A percentile compares a stretch with the other conserved stretches of the same genome.
phyloP scores from a whole-genome alignment of 2,888 invertebrate species.

The Drosophila lutescens region DNA sequence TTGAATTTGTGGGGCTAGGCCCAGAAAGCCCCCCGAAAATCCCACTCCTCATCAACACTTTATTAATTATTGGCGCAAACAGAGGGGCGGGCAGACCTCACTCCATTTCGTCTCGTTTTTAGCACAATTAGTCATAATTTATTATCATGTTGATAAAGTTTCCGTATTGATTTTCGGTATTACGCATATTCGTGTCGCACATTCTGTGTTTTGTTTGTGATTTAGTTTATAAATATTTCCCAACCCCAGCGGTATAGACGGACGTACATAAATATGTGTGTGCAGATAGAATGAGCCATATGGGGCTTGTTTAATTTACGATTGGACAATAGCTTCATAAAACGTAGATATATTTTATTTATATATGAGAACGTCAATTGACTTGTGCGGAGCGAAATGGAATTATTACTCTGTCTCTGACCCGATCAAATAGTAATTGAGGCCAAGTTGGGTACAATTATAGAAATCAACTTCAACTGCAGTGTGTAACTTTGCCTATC shows the following conservation, averaged over 20 bases:
- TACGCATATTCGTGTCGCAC: slow-evolving; percentile 63
- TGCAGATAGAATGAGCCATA: slow-evolving; percentile 51
- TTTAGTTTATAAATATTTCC: slow-evolving; percentile 69
- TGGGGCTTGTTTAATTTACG: slow-evolving; percentile 69
- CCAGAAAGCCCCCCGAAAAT: not conserved
- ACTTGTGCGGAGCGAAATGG: slow-evolving; percentile 13
- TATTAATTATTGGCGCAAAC: slow-evolving; percentile 64
- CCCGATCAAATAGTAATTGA: slow-evolving; percentile 30
- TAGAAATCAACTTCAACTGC: slow-evolving; percentile 17
- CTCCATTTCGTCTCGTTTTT: slow-evolving; percentile 69
- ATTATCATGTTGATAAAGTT: slow-evolving; percentile 67
- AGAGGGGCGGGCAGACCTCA: slow-evolving; percentile 3
- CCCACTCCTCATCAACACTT: slow-evolving; percentile 48
- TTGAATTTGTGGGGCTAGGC: slow-evolving; percentile 19
- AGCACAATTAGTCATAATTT: slow-evolving; percentile 81
- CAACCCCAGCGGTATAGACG: not conserved
- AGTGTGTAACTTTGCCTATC: slow-evolving; percentile 12
- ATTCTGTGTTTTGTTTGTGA: slow-evolving; percentile 59
- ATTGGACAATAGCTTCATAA: slow-evolving; percentile 62
- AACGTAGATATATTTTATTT: slow-evolving; percentile 36
- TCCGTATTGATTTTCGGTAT: slow-evolving; percentile 73
- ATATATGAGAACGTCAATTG: slow-evolving; percentile 39
- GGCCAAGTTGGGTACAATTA: slow-evolving; percentile 46
- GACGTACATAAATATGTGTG: not conserved
- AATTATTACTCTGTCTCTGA: slow-evolving; percentile 25